These are phyloP conservation scores for Zygothrica quintamaculata DNA, from an alignment of 2,888 invertebrate genomes.

Conservation along the genomic window DNA sequence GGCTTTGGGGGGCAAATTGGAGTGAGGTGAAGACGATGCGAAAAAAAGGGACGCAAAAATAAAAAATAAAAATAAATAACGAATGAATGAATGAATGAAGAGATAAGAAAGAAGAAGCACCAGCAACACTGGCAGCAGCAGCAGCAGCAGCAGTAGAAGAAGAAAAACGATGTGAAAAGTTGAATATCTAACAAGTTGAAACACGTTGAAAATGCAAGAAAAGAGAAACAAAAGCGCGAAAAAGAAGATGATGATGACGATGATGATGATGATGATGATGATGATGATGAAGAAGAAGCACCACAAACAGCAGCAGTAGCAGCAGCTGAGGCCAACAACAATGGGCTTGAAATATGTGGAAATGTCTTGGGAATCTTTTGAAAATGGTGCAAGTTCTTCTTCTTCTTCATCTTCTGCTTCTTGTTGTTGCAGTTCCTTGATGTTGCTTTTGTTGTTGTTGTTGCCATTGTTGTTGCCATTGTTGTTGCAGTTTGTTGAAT, in stretches of 20 bases:
- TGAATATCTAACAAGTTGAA: conserved; percentile 74
- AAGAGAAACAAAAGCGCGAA: conserved; percentile 59
- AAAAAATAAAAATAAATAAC: conserved; percentile 24
- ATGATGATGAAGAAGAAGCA: not conserved
- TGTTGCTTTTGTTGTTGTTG: conserved; percentile 48
- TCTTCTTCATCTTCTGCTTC: too few relatives aligned
- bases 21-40: conserved; percentile 9
- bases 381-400: conserved; percentile 63
- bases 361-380: conserved; percentile 72
- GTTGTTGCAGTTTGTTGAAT: conserved; percentile 71
- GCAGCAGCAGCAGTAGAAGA: conserved; percentile 14
- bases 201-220: conserved; percentile 63
- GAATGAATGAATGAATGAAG: conserved; percentile 10
- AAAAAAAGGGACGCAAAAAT: conserved; percentile 36
- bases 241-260: conserved; percentile 1
- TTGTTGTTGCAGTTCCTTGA: conserved; percentile 23
- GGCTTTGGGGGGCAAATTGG: not conserved
- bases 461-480: conserved; percentile 20
- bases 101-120: not conserved
- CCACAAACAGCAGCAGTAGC: conserved; percentile 35
- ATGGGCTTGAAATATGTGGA: conserved; percentile 76
- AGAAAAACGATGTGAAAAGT: conserved; percentile 75
- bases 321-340: conserved; percentile 52
- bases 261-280: not conserved
- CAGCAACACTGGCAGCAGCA: not conserved